Percentiles rank a stretch among this genome's conserved stretches.
Evolutionary conservation across 1,140 invertebrate genomes (phyloP).

Genomic region (Bathynomus jamesi): DNA sequence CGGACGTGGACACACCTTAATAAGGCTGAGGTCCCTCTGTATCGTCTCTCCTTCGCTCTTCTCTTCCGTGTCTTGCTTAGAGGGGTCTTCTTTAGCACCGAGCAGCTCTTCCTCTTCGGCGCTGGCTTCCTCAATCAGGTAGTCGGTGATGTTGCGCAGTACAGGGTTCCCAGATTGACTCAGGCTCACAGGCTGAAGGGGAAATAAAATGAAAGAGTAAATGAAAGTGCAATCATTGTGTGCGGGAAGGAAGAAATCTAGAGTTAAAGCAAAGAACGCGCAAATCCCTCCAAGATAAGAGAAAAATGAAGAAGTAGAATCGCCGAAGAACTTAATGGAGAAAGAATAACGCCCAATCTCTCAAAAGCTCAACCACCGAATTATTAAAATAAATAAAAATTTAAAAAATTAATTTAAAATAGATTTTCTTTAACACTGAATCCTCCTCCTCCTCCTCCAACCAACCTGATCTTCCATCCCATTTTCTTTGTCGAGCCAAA

Average conservation of each 20-base stretch:
- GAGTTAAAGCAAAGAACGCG: neutral
- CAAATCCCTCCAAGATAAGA: neutral
- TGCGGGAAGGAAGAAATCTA: neutral
- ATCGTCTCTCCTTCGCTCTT: slow-evolving; percentile 54
- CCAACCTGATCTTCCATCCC: slow-evolving; percentile 20
- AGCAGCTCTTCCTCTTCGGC: slow-evolving; percentile 96
- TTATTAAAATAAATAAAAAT: too few species aligned
- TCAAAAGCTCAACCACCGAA: too few species aligned
- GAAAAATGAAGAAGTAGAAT: neutral
- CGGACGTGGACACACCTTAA: too few species aligned
- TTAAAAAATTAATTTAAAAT: too few species aligned
- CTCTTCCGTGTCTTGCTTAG: slow-evolving; percentile 49
- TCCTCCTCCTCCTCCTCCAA: too few species aligned
- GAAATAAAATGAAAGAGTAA: neutral
- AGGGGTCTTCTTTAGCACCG: slow-evolving; percentile 53
- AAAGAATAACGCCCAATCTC: too few species aligned
- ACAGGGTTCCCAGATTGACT: slow-evolving; percentile 88
- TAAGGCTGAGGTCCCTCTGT: slow-evolving; percentile 67
- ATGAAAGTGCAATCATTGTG: neutral
- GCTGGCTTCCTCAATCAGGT: slow-evolving; percentile 94
- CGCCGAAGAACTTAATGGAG: too few species aligned
- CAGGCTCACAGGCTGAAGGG: slow-evolving; percentile 40
- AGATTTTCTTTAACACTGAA: too few species aligned
- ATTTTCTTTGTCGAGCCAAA: slow-evolving; percentile 49
- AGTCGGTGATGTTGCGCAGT: slow-evolving; percentile 94